Conservation (phyloP, 92 coral and sea anemone genomes). For the Paramuricea clavata region DNA sequence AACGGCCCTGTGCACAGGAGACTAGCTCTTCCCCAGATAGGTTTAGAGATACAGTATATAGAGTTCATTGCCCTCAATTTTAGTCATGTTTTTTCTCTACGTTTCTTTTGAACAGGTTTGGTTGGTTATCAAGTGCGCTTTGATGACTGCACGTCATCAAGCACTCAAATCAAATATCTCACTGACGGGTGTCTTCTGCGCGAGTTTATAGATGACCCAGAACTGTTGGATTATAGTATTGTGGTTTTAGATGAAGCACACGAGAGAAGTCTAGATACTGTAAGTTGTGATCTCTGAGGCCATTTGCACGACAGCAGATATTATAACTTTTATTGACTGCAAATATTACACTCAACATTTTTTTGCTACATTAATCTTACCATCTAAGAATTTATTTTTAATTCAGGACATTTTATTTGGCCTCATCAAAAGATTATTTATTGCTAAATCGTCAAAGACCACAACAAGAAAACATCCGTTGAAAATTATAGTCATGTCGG, state of each 20-base stretch:
- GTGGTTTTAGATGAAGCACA: conserved; percentile 94
- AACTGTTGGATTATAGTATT: conserved; percentile 76
- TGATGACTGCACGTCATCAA: conserved; percentile 86
- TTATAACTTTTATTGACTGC: background rate
- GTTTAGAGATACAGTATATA: too few species aligned
- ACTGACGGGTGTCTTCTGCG: conserved; percentile 94
- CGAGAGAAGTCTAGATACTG: conserved; percentile 95
- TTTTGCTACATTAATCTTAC: background rate
- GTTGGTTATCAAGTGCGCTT: conserved; percentile 97
- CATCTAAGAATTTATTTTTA: too few species aligned
- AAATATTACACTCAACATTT: background rate
- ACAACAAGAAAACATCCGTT: conserved; percentile 48
- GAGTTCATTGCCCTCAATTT: too few species aligned
- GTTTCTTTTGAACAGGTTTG: conserved; percentile 57
- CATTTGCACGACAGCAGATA: too few species aligned
- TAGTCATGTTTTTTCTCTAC: background rate
- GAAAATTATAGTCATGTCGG: conserved; percentile 88
- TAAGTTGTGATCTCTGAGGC: too few species aligned
- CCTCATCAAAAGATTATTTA: conserved; percentile 81
- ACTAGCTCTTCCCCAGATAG: too few species aligned
- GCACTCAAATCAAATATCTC: conserved; percentile 87
- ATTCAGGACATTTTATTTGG: conserved; percentile 93
- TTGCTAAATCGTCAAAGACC: conserved; percentile 21
- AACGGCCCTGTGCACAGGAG: too few species aligned
- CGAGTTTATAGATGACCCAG: conserved; percentile 88